These are phyloP conservation scores for Sylvia atricapilla DNA, from an alignment of 2,113 vertebrate genomes.

Conservation along the genomic window DNA sequence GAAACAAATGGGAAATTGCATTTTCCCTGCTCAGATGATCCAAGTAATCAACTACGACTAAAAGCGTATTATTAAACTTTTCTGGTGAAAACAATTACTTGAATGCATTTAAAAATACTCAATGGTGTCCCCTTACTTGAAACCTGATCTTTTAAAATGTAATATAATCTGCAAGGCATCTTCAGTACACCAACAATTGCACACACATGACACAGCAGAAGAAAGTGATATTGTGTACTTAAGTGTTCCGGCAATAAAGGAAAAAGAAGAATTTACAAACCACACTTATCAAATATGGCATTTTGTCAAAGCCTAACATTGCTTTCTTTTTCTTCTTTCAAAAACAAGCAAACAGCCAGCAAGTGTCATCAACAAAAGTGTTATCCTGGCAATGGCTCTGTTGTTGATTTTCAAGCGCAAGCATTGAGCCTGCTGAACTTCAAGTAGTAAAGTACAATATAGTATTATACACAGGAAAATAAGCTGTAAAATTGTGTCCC, in stretches of 20 bases:
- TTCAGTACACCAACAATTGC: neutral
- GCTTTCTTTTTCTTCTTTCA: neutral
- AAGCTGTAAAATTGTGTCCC: neutral
- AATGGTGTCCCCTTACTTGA: neutral
- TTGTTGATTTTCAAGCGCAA: neutral
- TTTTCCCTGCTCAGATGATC: neutral
- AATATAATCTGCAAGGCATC: neutral
- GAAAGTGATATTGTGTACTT: neutral
- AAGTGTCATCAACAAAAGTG: neutral
- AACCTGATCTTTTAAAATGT: neutral
- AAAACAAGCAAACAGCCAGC: neutral
- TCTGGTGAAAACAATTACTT: neutral
- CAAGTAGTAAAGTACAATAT: neutral
- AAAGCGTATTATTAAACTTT: slow-evolving; percentile 4
- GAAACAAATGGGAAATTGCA: neutral
- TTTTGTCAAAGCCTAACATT: neutral
- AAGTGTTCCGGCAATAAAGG: neutral
- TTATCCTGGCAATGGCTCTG: neutral
- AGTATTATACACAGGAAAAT: neutral
- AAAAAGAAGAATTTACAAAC: neutral
- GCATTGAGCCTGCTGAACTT: neutral
- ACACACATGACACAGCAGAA: neutral
- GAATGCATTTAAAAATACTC: neutral
- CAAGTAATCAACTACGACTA: neutral
- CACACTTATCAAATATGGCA: neutral